phyloP scores from a whole-genome alignment of 2,113 vertebrate species.

The Onychorhynchus coronatus region DNA sequence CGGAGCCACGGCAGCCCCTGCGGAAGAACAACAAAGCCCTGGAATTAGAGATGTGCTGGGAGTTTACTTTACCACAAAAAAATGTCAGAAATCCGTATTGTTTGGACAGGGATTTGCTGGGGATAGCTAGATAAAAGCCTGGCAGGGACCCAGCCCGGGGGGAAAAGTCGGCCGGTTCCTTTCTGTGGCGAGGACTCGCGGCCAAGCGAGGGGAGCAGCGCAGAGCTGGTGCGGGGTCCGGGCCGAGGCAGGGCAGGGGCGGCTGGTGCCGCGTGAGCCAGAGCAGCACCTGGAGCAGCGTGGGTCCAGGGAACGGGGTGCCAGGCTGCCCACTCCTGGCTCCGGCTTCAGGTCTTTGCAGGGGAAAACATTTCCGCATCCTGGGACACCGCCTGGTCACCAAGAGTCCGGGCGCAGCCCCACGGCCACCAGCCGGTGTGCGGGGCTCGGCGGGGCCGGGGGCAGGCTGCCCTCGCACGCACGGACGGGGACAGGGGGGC shows the following conservation, averaged over 20 bases:
- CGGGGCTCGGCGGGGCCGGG: not conserved
- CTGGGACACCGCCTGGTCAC: fast-evolving
- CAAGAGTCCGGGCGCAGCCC: not conserved
- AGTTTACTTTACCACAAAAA: constrained; percentile 59
- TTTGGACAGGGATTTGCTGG: constrained; percentile 64
- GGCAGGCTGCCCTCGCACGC: not conserved
- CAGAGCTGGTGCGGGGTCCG: fast-evolving
- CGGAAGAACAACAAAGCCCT: constrained; percentile 53
- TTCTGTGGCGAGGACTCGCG: not conserved
- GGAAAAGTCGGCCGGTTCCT: not conserved
- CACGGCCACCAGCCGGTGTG: fast-evolving
- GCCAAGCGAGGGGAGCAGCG: not conserved
- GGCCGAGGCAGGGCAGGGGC: not conserved
- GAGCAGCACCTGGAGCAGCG: not conserved
- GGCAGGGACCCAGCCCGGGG: not conserved
- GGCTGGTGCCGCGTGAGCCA: not conserved
- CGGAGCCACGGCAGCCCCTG: not conserved
- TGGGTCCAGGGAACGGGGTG: not conserved
- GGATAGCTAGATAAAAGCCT: constrained; percentile 56
- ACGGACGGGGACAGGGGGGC: not conserved
- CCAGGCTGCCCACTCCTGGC: not conserved
- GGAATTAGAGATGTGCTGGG: constrained; percentile 52
- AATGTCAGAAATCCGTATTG: constrained; percentile 63
- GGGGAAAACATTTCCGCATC: not conserved
- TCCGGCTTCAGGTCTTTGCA: not conserved